Evolutionary conservation across 1,140 invertebrate species (phyloP).

Genomic region (Riptortus pedestris): DNA sequence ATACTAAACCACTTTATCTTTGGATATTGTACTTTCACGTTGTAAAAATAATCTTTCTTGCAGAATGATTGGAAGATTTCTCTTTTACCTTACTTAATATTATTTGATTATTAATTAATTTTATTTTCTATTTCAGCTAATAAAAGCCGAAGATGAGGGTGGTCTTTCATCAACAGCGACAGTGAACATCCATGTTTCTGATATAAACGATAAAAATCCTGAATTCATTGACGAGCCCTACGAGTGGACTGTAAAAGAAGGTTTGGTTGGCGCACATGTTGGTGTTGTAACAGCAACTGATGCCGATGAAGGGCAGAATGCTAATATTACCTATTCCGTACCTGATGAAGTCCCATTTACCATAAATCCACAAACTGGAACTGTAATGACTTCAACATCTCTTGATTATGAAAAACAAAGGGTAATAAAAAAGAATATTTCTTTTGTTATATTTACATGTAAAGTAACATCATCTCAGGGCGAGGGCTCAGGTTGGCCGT

Average conservation of each 20-base stretch:
- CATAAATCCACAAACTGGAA: conserved; percentile 65
- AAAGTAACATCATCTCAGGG: neutral
- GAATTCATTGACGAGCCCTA: conserved; percentile 67
- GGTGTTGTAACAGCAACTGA: conserved; percentile 75
- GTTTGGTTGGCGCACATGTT: conserved; percentile 51
- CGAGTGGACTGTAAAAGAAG: conserved; percentile 72
- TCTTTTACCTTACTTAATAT: too few species aligned
- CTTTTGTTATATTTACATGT: neutral
- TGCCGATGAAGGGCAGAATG: conserved; percentile 60
- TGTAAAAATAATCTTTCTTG: too few species aligned
- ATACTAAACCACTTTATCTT: too few species aligned
- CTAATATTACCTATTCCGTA: conserved; percentile 47
- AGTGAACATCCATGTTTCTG: conserved; percentile 77
- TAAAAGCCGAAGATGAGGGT: conserved; percentile 75
- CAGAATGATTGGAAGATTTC: too few species aligned
- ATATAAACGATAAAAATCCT: conserved; percentile 82
- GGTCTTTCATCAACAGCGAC: conserved; percentile 69
- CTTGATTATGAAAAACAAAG: conserved; percentile 75
- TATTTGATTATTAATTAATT: neutral
- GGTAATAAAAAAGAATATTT: conserved; percentile 40
- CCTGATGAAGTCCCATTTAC: conserved; percentile 65
- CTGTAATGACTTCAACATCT: conserved; percentile 61
- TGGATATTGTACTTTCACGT: too few species aligned
- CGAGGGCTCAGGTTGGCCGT: too few species aligned
- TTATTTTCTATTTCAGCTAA: conserved; percentile 42